phyloP scores from a whole-genome alignment of 2,113 vertebrate genomes.

The Salvator merianae region DNA sequence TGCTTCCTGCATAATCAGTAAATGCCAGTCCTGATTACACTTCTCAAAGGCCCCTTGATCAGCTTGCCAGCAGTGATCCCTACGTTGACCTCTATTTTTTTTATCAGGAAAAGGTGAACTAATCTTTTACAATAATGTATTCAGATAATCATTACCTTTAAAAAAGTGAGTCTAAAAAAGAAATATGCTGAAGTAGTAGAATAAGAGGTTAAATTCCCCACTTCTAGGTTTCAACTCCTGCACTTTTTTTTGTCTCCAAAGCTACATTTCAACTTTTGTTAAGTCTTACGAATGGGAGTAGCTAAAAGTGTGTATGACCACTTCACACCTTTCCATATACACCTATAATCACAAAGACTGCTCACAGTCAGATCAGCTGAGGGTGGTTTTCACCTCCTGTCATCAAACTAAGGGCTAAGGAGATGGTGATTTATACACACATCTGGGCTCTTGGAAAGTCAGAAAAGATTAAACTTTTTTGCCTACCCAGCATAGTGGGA shows the following conservation, averaged over 20 bases:
- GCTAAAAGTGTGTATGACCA: no score
- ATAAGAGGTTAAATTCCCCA: not conserved
- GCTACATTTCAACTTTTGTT: no score
- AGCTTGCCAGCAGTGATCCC: not conserved
- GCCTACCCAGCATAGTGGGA: no score
- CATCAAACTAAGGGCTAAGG: no score
- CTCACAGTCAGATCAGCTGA: no score
- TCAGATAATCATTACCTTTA: not conserved
- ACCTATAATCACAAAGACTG: not conserved
- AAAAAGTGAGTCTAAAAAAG: not conserved
- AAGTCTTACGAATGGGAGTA: no score
- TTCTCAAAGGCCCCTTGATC: not conserved
- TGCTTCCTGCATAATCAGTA: not conserved
- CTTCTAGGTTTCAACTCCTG: not conserved
- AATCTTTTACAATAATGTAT: constrained; percentile 8
- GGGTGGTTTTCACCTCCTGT: no score
- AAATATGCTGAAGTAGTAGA: not conserved
- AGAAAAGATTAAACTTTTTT: no score
- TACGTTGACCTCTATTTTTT: constrained; percentile 3
- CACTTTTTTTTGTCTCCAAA: not conserved
- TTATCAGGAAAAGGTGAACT: not conserved
- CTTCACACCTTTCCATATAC: not conserved
- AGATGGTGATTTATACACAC: no score
- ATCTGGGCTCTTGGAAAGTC: no score
- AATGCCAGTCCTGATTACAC: not conserved